These are phyloP conservation scores for Rynchops niger DNA, from an alignment of 2,113 vertebrate genomes.

Conservation along the genomic window DNA sequence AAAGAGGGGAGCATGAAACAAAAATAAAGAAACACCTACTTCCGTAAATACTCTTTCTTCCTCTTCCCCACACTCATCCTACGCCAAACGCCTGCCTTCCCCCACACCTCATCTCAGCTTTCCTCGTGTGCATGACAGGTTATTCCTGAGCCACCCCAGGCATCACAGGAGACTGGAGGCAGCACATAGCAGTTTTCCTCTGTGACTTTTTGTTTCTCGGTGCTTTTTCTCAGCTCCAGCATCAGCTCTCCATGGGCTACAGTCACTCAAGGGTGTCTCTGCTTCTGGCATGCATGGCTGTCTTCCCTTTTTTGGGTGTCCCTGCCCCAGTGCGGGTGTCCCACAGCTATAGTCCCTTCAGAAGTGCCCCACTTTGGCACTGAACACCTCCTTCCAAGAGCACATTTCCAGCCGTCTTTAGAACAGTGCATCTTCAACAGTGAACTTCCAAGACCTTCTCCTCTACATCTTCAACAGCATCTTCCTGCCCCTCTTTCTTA, in stretches of 20 bases:
- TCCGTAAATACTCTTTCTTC: background rate
- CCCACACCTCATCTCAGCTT: background rate
- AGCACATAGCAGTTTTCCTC: rapidly evolving
- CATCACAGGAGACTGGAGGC: rapidly evolving
- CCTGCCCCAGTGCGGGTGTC: background rate
- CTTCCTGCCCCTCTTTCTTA: background rate
- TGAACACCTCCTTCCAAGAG: background rate
- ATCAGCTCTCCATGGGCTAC: background rate
- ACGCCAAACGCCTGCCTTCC: background rate
- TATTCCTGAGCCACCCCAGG: background rate
- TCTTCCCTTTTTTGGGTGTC: no score
- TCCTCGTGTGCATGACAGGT: background rate
- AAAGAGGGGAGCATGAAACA: background rate
- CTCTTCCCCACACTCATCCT: background rate
- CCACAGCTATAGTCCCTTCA: background rate
- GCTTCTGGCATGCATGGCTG: no score
- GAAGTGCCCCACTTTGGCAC: background rate
- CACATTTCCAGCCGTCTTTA: background rate
- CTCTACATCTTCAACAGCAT: background rate
- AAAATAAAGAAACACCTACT: background rate
- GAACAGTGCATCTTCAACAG: background rate
- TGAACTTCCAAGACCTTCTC: background rate
- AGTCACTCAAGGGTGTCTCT: background rate
- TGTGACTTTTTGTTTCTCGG: background rate
- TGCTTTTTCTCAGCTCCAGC: background rate